Evolutionary conservation across 1,140 invertebrate species (phyloP).

Genomic region (Tetranychus cinnabarinus): DNA sequence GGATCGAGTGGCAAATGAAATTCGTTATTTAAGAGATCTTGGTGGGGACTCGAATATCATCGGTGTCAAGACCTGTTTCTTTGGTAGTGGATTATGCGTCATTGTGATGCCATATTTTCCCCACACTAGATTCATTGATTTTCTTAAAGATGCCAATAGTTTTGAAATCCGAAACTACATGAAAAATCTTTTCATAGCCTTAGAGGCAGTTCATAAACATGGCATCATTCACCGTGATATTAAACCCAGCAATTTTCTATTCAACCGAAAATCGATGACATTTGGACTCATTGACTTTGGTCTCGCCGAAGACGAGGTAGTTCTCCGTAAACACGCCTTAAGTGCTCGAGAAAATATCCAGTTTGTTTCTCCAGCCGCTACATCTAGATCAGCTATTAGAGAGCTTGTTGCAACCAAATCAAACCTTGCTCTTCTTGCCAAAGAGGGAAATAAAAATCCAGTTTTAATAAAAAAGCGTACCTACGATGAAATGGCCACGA

Average conservation of each 20-base stretch:
- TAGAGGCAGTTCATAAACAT: constrained; percentile 54
- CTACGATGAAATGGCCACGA: background rate
- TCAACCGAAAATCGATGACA: constrained; percentile 46
- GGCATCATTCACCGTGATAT: constrained; percentile 72
- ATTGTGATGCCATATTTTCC: constrained; percentile 75
- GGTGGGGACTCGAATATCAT: constrained; percentile 55
- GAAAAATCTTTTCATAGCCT: constrained; percentile 48
- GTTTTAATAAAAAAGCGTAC: background rate
- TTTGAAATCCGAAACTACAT: constrained; percentile 54
- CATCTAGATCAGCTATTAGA: background rate
- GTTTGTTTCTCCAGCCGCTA: background rate
- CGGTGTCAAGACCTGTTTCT: constrained; percentile 47
- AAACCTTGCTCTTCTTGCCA: background rate
- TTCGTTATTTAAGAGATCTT: constrained; percentile 15
- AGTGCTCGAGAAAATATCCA: background rate
- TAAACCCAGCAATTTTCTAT: constrained; percentile 80
- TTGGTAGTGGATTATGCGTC: constrained; percentile 50
- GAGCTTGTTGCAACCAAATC: background rate
- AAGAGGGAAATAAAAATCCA: background rate
- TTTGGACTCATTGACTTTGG: constrained; percentile 67
- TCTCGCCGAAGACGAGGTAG: constrained; percentile 31
- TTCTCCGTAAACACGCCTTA: background rate
- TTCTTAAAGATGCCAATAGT: constrained; percentile 28
- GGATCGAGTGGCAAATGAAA: constrained; percentile 13
- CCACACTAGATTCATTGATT: constrained; percentile 53